Conservation (phyloP, 2,888 invertebrate genomes). For the Zaprionus obscuricornis region DNA sequence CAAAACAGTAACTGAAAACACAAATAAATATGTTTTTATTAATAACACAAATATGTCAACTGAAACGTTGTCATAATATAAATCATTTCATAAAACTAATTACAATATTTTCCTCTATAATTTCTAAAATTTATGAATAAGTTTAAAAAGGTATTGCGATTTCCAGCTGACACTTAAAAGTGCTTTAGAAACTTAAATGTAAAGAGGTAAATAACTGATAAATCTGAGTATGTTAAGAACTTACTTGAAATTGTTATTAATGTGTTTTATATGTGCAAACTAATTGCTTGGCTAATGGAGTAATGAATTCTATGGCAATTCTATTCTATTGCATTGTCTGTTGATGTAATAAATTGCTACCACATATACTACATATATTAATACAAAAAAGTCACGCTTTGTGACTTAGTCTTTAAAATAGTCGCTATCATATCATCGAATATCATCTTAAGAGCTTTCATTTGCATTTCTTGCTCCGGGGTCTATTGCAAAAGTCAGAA, state of each 20-base stretch:
- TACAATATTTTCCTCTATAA: too few relatives aligned
- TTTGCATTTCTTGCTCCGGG: constrained; percentile 46
- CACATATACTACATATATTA: background rate
- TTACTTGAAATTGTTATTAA: constrained; percentile 52
- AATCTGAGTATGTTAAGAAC: constrained; percentile 25
- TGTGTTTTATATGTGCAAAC: constrained; percentile 56
- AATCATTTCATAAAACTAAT: too few relatives aligned
- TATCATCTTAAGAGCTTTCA: constrained; percentile 35
- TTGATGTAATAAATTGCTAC: constrained; percentile 5
- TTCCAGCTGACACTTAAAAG: too few relatives aligned
- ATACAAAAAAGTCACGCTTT: constrained; percentile 25
- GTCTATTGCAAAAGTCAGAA: constrained; percentile 40
- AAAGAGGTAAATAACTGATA: background rate
- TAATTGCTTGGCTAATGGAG: constrained; percentile 61
- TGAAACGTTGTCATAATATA: too few relatives aligned
- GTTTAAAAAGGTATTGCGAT: too few relatives aligned
- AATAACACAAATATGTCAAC: too few relatives aligned
- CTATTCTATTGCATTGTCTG: too few relatives aligned
- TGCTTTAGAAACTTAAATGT: background rate
- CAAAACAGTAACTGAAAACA: too few relatives aligned
- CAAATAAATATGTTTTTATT: too few relatives aligned
- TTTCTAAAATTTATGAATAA: too few relatives aligned
- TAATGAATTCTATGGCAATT: constrained; percentile 4
- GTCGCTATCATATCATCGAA: constrained; percentile 17
- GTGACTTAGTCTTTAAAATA: background rate